These are phyloP conservation scores for Sebastes iracundus DNA, from an alignment of 2,797 vertebrate genomes.

Conservation along the genomic window DNA sequence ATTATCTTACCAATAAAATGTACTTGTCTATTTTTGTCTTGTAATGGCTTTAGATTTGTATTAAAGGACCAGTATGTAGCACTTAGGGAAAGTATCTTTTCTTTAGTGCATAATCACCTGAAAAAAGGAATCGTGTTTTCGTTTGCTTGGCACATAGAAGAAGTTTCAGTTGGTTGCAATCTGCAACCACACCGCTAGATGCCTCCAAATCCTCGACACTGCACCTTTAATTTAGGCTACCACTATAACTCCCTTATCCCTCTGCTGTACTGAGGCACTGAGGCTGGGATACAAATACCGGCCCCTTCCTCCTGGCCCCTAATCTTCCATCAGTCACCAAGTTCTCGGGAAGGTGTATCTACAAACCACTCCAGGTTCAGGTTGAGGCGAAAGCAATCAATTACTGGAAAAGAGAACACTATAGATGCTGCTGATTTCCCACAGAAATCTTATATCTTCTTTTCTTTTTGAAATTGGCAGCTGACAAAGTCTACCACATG, in stretches of 20 bases:
- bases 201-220: neutral
- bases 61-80: neutral
- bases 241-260: neutral
- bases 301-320: neutral
- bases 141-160: accelerated
- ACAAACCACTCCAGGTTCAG: slow-evolving; percentile 50
- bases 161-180: neutral
- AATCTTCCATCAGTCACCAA: slow-evolving; percentile 32
- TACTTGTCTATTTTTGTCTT: neutral
- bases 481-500: slow-evolving; percentile 64
- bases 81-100: neutral
- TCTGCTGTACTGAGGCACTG: neutral
- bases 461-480: slow-evolving; percentile 61
- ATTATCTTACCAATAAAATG: neutral
- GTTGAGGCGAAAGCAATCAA: slow-evolving; percentile 45
- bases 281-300: slow-evolving; percentile 1
- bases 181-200: neutral
- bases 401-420: slow-evolving; percentile 47
- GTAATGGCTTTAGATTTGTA: neutral
- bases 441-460: slow-evolving; percentile 58
- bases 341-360: slow-evolving; percentile 29
- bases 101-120: neutral
- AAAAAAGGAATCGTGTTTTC: neutral
- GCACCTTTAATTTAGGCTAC: neutral
- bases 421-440: slow-evolving; percentile 56